Percentiles rank a stretch among this genome's conserved stretches.
These are phyloP conservation scores for Palythoa heliodiscus DNA, from an alignment of 92 coral and sea anemone species.

Conservation along the genomic window DNA sequence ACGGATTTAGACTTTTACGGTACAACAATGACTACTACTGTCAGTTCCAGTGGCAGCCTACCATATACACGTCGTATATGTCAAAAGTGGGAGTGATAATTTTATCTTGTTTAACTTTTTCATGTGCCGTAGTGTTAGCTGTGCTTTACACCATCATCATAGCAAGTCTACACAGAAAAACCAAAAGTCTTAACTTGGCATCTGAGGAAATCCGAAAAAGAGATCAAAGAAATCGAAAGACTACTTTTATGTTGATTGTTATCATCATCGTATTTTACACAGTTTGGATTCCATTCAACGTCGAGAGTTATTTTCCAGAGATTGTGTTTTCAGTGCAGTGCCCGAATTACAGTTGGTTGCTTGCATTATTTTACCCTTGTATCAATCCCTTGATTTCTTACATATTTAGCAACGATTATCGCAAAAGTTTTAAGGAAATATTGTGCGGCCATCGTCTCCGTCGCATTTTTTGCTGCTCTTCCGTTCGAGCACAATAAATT, in stretches of 20 bases:
- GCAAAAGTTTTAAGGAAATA: background rate
- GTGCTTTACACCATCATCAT: background rate
- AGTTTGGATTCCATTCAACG: slow-evolving; percentile 1
- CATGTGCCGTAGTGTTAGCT: background rate
- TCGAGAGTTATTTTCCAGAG: background rate
- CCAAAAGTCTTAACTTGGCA: background rate
- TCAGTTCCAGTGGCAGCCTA: background rate
- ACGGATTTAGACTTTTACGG: background rate
- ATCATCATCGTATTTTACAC: background rate
- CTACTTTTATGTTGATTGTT: background rate
- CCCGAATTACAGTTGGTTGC: background rate
- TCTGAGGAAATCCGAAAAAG: background rate
- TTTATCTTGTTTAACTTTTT: background rate
- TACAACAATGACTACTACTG: background rate
- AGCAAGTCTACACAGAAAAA: background rate
- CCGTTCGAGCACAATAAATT: too few species aligned
- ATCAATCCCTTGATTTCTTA: background rate
- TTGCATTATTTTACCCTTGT: background rate
- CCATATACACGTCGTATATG: background rate
- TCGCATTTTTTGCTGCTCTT: too few species aligned
- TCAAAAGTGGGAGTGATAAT: background rate
- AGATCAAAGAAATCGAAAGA: background rate
- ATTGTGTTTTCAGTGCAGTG: background rate
- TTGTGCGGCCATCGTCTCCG: background rate
- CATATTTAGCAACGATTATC: background rate